These are phyloP conservation scores for Clistopyga incitator DNA, from an alignment of 2,888 invertebrate genomes.

Conservation along the genomic window DNA sequence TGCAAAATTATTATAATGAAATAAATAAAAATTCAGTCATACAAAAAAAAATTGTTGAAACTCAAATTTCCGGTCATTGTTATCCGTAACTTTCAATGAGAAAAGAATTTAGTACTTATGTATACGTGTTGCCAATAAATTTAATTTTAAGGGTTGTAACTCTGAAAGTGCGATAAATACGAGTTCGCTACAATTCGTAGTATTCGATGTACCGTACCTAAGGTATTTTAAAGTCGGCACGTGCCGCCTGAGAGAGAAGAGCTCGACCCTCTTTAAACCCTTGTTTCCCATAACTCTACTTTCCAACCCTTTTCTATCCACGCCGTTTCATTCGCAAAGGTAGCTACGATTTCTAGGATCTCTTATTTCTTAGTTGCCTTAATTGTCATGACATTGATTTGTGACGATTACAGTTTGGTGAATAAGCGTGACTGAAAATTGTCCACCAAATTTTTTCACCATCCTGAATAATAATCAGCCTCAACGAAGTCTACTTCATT, in stretches of 20 bases:
- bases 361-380: background rate
- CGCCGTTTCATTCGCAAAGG: background rate
- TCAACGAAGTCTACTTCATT: too few relatives aligned
- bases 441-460: background rate
- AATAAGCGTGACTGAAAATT: background rate
- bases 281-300: background rate
- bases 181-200: background rate
- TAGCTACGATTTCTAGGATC: background rate
- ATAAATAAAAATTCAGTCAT: background rate
- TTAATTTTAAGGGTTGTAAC: background rate
- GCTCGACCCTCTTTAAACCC: background rate
- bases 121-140: background rate
- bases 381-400: constrained; percentile 9
- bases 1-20: background rate
- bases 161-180: background rate
- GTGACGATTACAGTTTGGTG: background rate
- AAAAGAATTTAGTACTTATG: background rate
- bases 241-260: background rate
- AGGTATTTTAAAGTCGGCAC: background rate
- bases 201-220: background rate
- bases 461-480: too few relatives aligned
- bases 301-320: background rate
- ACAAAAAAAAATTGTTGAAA: background rate
- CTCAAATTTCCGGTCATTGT: background rate
- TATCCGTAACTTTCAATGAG: background rate